Evolutionary conservation across 2,888 invertebrate species (phyloP), one percentile per base, ranked within the genome.

Genomic region (Xestia sexstrigata): DNA sequence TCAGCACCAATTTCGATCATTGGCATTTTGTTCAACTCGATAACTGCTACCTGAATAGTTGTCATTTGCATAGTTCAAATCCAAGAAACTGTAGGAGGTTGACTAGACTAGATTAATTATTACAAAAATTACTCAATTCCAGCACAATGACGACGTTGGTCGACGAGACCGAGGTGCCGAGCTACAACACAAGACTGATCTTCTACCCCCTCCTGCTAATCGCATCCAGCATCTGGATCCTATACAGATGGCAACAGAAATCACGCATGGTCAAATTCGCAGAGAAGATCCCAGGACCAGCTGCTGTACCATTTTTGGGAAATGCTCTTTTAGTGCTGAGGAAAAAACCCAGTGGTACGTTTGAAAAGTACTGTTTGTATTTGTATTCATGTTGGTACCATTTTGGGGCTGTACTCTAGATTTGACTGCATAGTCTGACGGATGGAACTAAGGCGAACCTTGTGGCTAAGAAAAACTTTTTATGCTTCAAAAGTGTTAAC

Each of bases 251-350:
- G 96, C 96, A 97, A 81, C 95, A 95, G 76, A 96, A 95, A 76
- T 94, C 96, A 0, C 94, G 95, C 45, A 89, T 98, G 88, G 93
- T 97, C 78, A 97, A 97, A 87, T 90, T 98, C 78, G 98, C 97
- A 0, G 97, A 97, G 68, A 97, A 97, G 88, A 92, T 98, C 39
- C 98, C 98, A 0, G 98, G 98, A 72, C 98, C 98, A 0, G 87
- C 94, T 2, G 95, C 97, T 1, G 82, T 97, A 26, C 98, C 98
- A 0, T 60, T 98, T 1, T 88, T 98, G 73, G 98, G 98, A 84
- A 98, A 98, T 89, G 98, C 98, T 0, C 95, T 98, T 23, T 92
- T 98, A 76, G 97, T 97, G 0, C 83, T 97, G 0, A 98, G 98
- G 72, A 96, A 97, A 80, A 97, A 97, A 76, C 97, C 98, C 75